Evolutionary conservation across 2,888 invertebrate genomes (phyloP), one percentile per base, ranked within the genome.

Genomic region (Pteria penguin): DNA sequence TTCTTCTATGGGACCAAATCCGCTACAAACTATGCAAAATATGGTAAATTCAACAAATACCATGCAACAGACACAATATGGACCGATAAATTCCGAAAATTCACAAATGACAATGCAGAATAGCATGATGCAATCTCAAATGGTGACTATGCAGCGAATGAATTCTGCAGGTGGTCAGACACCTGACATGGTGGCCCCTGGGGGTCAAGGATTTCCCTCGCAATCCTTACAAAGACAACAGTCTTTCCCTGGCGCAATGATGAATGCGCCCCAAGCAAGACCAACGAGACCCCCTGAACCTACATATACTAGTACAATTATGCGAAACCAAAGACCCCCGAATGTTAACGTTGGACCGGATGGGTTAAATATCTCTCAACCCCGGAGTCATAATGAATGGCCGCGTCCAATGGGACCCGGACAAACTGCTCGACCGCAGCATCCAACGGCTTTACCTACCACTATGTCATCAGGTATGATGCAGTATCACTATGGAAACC

Each of bases 291-390:
- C 82, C 29, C 78, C 74, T 52, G 81, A 80, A 61, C 80, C 80
- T 33, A 85, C 86, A 18, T 91, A 88, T 75, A 90, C 90, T 45
- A 91, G 90, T 84, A 86, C 90, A 76, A 86, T 90, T 60, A 88
- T 90, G 90, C 84, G 90, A 29, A 90, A 89, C 72, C 94, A 94
- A 86, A 93, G 94, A 89, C 93, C 94, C 82, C 94, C 94, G 24
- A 94, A 94, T 90, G 94, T 94, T n/a, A 94, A 93, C 81, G 93
- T 94, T 33, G 94, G 94, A 52, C 93, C 94, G 4, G 94, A 94
- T 76, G 93, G 93, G 52, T 89, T 94, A 63, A 92, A 92, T 81
- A 92, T 92, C 58, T 89, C 91, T 27, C 91, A 91, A 76, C 88
- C 89, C 14, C 94, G 94, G 68, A 92, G 93, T 58, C 83, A 94